phyloP scores from a whole-genome alignment of 2,113 vertebrate species.

The Mesoclemmys tuberculata region DNA sequence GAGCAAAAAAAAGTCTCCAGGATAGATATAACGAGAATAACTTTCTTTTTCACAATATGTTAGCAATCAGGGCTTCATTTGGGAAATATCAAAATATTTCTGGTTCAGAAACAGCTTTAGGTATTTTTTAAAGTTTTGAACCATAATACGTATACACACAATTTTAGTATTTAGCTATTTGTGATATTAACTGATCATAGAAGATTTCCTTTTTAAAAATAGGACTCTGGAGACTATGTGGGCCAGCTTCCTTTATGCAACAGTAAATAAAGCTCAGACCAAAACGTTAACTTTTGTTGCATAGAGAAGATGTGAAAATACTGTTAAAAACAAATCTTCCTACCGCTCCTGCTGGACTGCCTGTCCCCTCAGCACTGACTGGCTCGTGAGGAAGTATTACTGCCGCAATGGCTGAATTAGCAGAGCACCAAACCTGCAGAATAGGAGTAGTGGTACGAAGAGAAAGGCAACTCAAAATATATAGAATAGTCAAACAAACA shows the following conservation, averaged over 20 bases:
- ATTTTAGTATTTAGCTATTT: not conserved
- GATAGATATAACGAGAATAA: not conserved
- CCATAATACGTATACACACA: fast-evolving
- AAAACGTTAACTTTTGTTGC: not conserved
- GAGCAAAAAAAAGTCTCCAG: not conserved
- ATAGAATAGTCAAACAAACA: not conserved
- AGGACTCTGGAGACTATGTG: not conserved
- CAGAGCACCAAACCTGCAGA: not conserved
- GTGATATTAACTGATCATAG: not conserved
- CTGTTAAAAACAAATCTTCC: not conserved
- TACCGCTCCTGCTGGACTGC: not conserved
- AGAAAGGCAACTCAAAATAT: not conserved
- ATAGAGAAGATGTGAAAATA: not conserved
- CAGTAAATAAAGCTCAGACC: not conserved
- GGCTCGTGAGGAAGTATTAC: not conserved
- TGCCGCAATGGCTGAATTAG: not conserved
- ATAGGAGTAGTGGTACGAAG: not conserved
- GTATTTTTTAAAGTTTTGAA: not conserved
- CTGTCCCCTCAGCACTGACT: not conserved
- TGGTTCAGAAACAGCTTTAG: not conserved
- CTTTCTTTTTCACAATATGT: not conserved
- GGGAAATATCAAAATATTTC: not conserved
- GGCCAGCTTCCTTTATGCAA: not conserved
- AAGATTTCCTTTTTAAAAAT: not conserved
- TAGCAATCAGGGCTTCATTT: not conserved